These are phyloP conservation scores for Hippopotamus amphibius DNA, from an alignment of 2,113 vertebrate genomes.

Conservation along the genomic window DNA sequence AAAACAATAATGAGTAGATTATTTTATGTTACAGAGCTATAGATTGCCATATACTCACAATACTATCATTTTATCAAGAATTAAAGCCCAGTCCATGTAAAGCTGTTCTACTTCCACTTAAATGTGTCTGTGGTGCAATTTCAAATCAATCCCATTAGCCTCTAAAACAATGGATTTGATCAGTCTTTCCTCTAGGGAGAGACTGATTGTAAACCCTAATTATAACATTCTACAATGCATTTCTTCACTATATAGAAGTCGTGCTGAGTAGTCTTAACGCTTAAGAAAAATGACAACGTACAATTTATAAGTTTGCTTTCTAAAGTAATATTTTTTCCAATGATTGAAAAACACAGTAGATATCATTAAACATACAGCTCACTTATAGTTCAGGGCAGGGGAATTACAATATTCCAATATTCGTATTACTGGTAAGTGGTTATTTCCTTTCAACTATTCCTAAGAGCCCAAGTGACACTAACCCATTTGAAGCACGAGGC, in stretches of 20 bases:
- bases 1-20: constrained; percentile 17
- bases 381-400: neutral
- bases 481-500: neutral
- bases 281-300: constrained; percentile 30
- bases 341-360: neutral
- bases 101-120: neutral
- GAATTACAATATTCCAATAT: neutral
- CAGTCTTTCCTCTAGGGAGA: neutral
- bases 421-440: neutral
- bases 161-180: neutral
- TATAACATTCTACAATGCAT: neutral
- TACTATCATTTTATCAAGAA: constrained; percentile 41
- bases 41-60: neutral
- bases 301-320: constrained; percentile 26
- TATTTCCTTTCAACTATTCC: neutral
- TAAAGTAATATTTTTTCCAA: constrained; percentile 33
- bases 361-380: neutral
- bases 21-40: constrained; percentile 16
- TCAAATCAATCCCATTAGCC: neutral
- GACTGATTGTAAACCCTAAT: neutral
- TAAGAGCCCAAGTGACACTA: neutral
- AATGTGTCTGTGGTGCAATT: neutral
- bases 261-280: neutral
- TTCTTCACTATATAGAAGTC: constrained; percentile 16
- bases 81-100: neutral